A percentile compares a stretch with the other conserved stretches of the same genome.
phyloP scores from a whole-genome alignment of 2,888 invertebrate genomes.

The Polyommatus iphigenia region DNA sequence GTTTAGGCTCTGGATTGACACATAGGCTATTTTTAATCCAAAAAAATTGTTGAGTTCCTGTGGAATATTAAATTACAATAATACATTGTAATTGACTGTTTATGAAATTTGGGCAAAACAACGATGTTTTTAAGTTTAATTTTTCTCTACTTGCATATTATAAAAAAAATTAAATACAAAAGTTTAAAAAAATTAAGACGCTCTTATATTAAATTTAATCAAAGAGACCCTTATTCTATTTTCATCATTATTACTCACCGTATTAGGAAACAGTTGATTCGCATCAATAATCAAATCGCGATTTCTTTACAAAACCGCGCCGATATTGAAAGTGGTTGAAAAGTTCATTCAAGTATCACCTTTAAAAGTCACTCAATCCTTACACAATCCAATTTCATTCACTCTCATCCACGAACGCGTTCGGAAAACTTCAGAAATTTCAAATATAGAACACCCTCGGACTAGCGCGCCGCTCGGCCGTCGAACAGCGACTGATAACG shows the following conservation, averaged over 20 bases:
- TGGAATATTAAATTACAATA: not conserved
- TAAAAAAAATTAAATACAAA: not conserved
- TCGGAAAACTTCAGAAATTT: constrained; percentile 66
- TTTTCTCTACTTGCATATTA: too few relatives aligned
- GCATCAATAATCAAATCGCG: constrained; percentile 72
- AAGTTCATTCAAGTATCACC: constrained; percentile 47
- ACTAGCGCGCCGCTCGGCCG: constrained; percentile 69
- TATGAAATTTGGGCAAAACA: too few relatives aligned
- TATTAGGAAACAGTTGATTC: constrained; percentile 52
- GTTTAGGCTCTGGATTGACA: too few relatives aligned
- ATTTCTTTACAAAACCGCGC: constrained; percentile 71
- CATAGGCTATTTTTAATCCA: not conserved
- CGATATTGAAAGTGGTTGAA: constrained; percentile 71
- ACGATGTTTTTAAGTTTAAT: too few relatives aligned
- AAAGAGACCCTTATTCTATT: not conserved
- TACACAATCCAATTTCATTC: constrained; percentile 64
- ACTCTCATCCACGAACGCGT: constrained; percentile 55
- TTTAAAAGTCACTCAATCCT: constrained; percentile 61
- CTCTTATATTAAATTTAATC: not conserved
- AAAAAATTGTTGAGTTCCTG: not conserved
- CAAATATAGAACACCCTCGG: constrained; percentile 44
- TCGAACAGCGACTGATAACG: constrained; percentile 77
- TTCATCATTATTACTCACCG: constrained; percentile 54
- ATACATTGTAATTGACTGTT: too few relatives aligned
- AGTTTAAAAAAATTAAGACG: not conserved